Base-by-base conservation (phyloP, 2,888 invertebrate species). In the Amphimallon solstitiale region DNA sequence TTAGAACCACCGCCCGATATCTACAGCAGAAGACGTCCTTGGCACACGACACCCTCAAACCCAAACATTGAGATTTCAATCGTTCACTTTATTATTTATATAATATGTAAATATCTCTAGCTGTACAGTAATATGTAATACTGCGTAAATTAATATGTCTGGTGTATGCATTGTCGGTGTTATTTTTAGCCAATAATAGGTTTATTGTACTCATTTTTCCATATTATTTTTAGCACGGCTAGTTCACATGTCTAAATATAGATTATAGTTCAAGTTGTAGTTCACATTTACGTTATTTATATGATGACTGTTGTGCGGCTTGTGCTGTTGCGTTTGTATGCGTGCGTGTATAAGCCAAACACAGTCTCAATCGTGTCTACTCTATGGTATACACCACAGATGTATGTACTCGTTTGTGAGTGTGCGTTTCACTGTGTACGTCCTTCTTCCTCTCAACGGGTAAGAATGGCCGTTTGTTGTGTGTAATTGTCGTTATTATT, bases 191-290 rank as follows among this genome's bases (percentile, higher is more conserved):
- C 49, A 40, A 40, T 38, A 54, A 51, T 51, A 51, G 52, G 66
- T 62, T 62, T 59, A 66, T 66, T 66, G 66, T 61, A 52, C 61
- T 62, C 63, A 63, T 66, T 66, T 62, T 62, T 54, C 48, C 29
- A 17, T 46, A 66, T 62, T 63, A 66, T 66, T 66, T 66, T 63
- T 66, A 66, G 56, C 62, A 52, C 63, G 46, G 29, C 17, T 40
- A 60, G 59, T 46, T 46, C 29, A 23, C 37, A 46, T 29, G 15
- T 43, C 66, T 66, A 66, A 61, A 62, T 66, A 66, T 66, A 66
- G 66, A 66, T 66, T 64, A 66, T 66, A 66, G 66, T 66, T 66
- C 66, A 66, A 66, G 66, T 66, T 66, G 66, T 66, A 66, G 66
- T 66, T 66, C 66, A 66, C 15, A 21, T 52, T 19, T 54, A 54